Base-by-base conservation (phyloP, 23 tunicate species). In the Corella eumyota region DNA sequence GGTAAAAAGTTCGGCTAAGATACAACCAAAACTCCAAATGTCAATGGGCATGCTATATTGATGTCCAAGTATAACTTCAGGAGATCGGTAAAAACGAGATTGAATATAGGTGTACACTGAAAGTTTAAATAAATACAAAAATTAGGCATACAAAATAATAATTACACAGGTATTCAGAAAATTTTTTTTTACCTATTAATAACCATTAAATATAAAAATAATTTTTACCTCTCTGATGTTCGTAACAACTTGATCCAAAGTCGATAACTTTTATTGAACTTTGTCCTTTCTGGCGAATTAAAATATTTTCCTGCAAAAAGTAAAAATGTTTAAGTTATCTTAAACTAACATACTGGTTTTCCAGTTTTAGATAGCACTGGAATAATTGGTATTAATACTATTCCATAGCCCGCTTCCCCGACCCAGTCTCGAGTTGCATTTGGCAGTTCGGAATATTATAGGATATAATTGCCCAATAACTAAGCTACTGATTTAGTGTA, bases 41-140 rank as follows among this genome's bases (percentile, higher is more conserved):
- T 92, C 98, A 22, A 92, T 92, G 34, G 86, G 79, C 86, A 82
- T 92, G 36, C 80, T 67, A 67, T 92, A 92, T 54, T 70, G 86
- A 62, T 76, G 93, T 25, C 98, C 98, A 37, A 92, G 77, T n/a
- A 92, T 92, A 0, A 92, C 98, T 58, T 92, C 98, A 6, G 98
- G 98, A n/a, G 98, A 85, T 17, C 98, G 98, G 59, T 92, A 92
- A 68, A 82, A 92, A 6, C 98, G 92, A 71, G 87, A 76, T 65
- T 92, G 98, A 2, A 92, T 92, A 67, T 92, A 92, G n/a, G 98
- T 92, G 82, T 92, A 92, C 32, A 92, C 98, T 92, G 77, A 36
- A 63, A n/a, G 68, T 17, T 27, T 24, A 22, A 58, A 50, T 6
- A 23, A 25, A 7, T 17, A 13, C 17, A 9, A 17, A 25, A 24